Base-by-base conservation (phyloP, 2,888 invertebrate genomes). In the Pomacea canaliculata region DNA sequence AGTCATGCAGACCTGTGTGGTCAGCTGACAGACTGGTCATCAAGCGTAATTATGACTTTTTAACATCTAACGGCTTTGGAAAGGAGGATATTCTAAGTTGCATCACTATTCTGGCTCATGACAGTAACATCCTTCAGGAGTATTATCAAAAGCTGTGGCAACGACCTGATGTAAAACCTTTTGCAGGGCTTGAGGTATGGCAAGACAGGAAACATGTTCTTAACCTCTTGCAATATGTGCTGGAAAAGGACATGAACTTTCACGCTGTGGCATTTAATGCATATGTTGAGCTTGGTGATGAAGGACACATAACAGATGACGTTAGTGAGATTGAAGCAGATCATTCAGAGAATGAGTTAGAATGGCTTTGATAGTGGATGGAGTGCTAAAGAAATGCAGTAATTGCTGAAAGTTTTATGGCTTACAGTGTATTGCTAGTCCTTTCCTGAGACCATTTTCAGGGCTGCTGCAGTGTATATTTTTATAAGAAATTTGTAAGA, bases 161-260 rank as follows among this genome's bases (percentile, higher is more conserved):
- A 10, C 49, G 70, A 16, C 77, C 68, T 16, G 79, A 80, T 37
- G 48, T 76, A 19, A 68, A 68, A 23, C 49, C 56, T 1, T 65
- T 63, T 23, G 60, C 19, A 8, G 63, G 69, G 16, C 37, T 59
- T 48, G 62, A 59, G 12, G 51, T 48, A 19, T 62, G 69, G 69
- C 48, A 65, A 16, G 75, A 81, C 51, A 74, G 65, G 46, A 46
- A 62, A 16, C 66, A 71, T 66, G 23, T 73, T 5, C 56, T 81
- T 23, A 78, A 77, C 56, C 59, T 74, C 3, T 62, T 81, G 46
- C 80, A 81, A 66, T 81, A 80, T 59, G 60, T 80, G 19, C 74
- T 81, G 13, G 81, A 81, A 60, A 74, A 70, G 27, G 79, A 80
- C 49, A 69, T 73, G 56, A 81, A 80, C 70, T 81, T 81, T 56